Conservation (phyloP, 2,797 vertebrate species). For the Agapornis canus region DNA sequence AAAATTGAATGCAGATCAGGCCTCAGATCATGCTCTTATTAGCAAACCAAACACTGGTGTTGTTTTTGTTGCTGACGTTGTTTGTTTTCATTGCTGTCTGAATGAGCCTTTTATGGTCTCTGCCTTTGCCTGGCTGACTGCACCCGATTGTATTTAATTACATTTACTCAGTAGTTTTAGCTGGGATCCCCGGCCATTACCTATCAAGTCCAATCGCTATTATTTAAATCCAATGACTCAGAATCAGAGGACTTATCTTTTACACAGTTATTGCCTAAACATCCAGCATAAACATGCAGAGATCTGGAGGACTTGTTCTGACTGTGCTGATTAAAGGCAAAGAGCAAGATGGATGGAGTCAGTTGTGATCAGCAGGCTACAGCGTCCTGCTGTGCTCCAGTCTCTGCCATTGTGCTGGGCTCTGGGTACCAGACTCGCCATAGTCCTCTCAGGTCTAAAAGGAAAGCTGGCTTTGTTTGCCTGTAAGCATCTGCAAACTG, state of each 20-base stretch:
- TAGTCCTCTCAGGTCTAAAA: conserved; percentile 79
- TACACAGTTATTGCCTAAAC: conserved; percentile 53
- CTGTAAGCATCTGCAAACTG: conserved; percentile 77
- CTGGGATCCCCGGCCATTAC: conserved; percentile 25
- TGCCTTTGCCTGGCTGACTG: conserved; percentile 54
- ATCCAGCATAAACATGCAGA: conserved; percentile 35
- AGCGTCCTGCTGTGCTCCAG: conserved; percentile 79
- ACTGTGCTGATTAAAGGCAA: conserved; percentile 70
- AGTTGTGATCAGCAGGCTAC: conserved; percentile 74
- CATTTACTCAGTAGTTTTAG: conserved; percentile 38
- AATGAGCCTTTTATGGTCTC: conserved; percentile 65
- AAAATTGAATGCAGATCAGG: conserved; percentile 6
- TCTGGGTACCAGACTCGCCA: conserved; percentile 78
- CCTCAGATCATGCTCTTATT: conserved; percentile 66
- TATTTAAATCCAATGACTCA: conserved; percentile 33
- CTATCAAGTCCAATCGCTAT: conserved; percentile 19
- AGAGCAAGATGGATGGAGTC: conserved; percentile 81
- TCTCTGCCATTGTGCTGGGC: conserved; percentile 81
- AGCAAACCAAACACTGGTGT: conserved; percentile 71
- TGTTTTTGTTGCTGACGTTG: conserved; percentile 69
- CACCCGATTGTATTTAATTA: conserved; percentile 55
- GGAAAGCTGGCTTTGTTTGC: conserved; percentile 77
- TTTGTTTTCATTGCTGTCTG: conserved; percentile 71
- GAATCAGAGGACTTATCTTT: conserved; percentile 44
- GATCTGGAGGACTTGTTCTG: conserved; percentile 53